These are phyloP conservation scores for Creontiades dilutus DNA, from an alignment of 2,888 invertebrate genomes.

Conservation along the genomic window DNA sequence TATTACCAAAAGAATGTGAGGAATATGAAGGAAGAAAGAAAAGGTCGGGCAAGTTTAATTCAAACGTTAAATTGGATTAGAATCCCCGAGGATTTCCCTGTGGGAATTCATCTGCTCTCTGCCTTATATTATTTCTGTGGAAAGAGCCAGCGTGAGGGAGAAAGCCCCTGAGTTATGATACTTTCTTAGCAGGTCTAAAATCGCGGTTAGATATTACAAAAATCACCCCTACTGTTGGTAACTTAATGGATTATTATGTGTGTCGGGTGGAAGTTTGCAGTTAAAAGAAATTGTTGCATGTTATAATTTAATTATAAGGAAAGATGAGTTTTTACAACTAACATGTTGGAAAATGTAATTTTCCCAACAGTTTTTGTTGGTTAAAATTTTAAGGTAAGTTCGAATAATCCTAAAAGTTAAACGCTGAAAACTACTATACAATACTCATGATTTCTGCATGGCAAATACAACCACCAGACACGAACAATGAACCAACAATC, in stretches of 20 bases:
- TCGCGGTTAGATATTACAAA: constrained; percentile 27
- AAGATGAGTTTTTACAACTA: not conserved
- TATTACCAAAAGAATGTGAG: not conserved
- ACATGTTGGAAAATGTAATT: not conserved
- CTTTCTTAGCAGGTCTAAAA: constrained; percentile 49
- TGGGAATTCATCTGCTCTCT: constrained; percentile 48
- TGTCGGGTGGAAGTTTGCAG: not conserved
- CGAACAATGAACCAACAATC: too few relatives aligned
- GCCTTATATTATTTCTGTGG: constrained; percentile 55
- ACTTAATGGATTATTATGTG: constrained; percentile 22
- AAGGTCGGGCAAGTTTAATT: constrained; percentile 54
- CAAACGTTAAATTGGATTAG: constrained; percentile 67
- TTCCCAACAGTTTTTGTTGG: too few relatives aligned
- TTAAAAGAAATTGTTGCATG: not conserved
- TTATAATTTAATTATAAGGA: not conserved
- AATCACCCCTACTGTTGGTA: not conserved
- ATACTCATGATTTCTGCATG: too few relatives aligned
- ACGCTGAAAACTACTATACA: too few relatives aligned
- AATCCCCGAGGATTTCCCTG: constrained; percentile 59
- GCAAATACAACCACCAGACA: too few relatives aligned
- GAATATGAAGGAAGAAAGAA: constrained; percentile 3
- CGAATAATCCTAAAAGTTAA: too few relatives aligned
- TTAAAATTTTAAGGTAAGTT: too few relatives aligned
- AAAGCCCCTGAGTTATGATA: constrained; percentile 49
- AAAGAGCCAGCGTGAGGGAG: constrained; percentile 19